Evolutionary conservation across 2,113 vertebrate species (phyloP).

Genomic region (Dipodomys ordii): DNA sequence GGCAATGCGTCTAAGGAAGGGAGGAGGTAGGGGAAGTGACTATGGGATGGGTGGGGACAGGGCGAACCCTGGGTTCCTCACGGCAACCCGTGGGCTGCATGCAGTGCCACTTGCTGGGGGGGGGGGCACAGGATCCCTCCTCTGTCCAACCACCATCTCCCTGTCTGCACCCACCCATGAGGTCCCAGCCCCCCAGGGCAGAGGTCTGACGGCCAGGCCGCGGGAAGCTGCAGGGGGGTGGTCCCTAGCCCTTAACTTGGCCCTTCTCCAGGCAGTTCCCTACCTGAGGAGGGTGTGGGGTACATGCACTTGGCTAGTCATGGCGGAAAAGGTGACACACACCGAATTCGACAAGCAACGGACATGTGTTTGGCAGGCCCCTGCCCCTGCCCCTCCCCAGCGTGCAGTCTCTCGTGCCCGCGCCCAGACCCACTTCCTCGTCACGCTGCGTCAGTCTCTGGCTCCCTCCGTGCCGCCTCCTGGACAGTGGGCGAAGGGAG

Average conservation of each 20-base stretch:
- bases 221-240: neutral
- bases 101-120: slow-evolving; percentile 29
- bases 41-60: neutral
- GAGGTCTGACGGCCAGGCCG: neutral
- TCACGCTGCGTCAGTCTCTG: slow-evolving; percentile 80
- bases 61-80: neutral
- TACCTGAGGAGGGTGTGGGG: slow-evolving; percentile 56
- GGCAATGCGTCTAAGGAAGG: neutral
- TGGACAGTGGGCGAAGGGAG: slow-evolving; percentile 9
- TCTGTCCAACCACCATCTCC: neutral
- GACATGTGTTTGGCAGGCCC: slow-evolving; percentile 30
- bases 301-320: slow-evolving; percentile 74
- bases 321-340: slow-evolving; percentile 83
- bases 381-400: slow-evolving; percentile 79
- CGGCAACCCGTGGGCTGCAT: neutral
- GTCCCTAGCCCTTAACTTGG: neutral
- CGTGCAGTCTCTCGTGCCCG: slow-evolving; percentile 80
- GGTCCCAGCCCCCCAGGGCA: neutral
- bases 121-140: neutral
- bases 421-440: slow-evolving; percentile 75
- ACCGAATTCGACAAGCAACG: slow-evolving; percentile 76
- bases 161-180: neutral
- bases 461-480: slow-evolving; percentile 74
- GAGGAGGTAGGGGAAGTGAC: neutral
- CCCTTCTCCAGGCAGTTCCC: slow-evolving; percentile 35